These are phyloP conservation scores for Leptinotarsa undecemlineata DNA, from an alignment of 1,140 invertebrate genomes.

Conservation along the genomic window DNA sequence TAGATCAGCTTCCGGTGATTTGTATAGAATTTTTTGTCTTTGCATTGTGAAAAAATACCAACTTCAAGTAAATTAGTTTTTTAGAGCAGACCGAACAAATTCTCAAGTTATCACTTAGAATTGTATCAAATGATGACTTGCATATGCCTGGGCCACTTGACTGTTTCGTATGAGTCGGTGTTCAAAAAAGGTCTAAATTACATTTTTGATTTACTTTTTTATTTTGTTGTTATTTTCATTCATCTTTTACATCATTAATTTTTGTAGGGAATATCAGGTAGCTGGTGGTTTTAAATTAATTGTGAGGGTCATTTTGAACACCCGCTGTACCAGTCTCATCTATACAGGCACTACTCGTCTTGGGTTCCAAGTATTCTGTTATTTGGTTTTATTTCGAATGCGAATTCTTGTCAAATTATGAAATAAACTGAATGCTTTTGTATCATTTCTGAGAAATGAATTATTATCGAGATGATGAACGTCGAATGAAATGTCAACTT, in stretches of 20 bases:
- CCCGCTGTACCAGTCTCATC: conserved; percentile 18
- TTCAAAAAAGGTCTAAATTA: conserved; percentile 36
- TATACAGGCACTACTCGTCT: conserved; percentile 3
- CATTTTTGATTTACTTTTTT: conserved; percentile 39
- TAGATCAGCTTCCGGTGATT: conserved; percentile 28
- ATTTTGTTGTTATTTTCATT: conserved; percentile 34
- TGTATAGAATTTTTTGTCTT: conserved; percentile 19
- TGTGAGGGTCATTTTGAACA: conserved; percentile 23
- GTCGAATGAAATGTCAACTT: too few relatives aligned
- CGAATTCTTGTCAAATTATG: neutral
- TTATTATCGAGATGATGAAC: too few relatives aligned
- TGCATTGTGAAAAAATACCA: conserved; percentile 31
- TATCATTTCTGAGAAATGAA: too few relatives aligned
- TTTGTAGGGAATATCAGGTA: conserved; percentile 31
- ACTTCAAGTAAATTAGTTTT: conserved; percentile 29
- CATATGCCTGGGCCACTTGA: conserved; percentile 15
- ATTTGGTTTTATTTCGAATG: neutral
- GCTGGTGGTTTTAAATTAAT: conserved; percentile 28
- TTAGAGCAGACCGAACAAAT: neutral
- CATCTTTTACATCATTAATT: conserved; percentile 32
- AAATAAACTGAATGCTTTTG: neutral
- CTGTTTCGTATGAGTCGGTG: conserved; percentile 18
- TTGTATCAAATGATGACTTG: neutral
- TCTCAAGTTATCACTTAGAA: neutral
- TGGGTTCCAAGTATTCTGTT: neutral